A percentile compares a stretch with the other conserved stretches of the same genome.
phyloP scores from a whole-genome alignment of 2,113 vertebrate species.

The Glareola pratincola region DNA sequence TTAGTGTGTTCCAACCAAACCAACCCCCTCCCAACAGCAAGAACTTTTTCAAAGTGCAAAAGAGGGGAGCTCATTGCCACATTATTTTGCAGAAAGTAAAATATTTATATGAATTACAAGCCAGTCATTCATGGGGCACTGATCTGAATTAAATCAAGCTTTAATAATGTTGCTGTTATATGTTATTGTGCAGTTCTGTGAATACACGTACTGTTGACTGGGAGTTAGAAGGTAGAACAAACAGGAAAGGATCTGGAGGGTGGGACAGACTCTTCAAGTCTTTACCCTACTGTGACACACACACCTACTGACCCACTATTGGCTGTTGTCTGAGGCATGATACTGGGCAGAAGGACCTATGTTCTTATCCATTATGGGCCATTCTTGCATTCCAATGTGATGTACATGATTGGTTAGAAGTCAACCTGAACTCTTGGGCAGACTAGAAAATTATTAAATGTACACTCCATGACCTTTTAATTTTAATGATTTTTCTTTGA shows the following conservation, averaged over 20 bases:
- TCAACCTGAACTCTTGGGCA: neutral
- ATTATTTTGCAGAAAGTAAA: neutral
- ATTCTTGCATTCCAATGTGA: neutral
- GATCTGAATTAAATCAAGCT: neutral
- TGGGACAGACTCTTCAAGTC: neutral
- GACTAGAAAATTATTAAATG: neutral
- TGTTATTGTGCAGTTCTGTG: neutral
- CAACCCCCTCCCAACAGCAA: rapidly evolving
- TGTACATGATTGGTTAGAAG: neutral
- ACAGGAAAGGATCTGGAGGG: neutral
- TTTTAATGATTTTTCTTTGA: neutral
- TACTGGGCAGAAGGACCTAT: neutral
- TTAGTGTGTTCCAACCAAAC: neutral
- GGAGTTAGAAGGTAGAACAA: neutral
- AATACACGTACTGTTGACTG: neutral
- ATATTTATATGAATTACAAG: neutral
- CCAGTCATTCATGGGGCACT: neutral
- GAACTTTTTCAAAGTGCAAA: neutral
- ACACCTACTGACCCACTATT: neutral
- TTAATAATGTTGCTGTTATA: neutral
- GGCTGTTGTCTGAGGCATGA: neutral
- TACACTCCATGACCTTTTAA: neutral
- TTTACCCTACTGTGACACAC: neutral
- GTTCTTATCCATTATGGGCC: neutral
- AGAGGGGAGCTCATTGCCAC: neutral